A percentile compares a stretch with the other conserved stretches of the same genome.
phyloP scores from a whole-genome alignment of 2,797 vertebrate species.

The Eupleurogrammus muticus region DNA sequence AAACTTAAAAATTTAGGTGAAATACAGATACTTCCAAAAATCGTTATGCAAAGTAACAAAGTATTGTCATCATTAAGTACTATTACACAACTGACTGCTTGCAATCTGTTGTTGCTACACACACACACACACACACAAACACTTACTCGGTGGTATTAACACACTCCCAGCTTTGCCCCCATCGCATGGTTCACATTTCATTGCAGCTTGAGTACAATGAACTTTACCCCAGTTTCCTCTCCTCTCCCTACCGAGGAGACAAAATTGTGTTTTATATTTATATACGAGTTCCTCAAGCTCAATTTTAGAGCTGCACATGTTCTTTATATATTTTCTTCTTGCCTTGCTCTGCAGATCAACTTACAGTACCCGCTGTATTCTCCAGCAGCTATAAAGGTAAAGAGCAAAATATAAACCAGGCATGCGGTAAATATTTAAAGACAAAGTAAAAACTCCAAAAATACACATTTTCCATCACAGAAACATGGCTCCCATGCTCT shows the following conservation, averaged over 20 bases:
- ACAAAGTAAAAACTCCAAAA: not conserved
- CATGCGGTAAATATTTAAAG: constrained; percentile 46
- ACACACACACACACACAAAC: constrained; percentile 7
- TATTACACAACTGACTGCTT: too few species aligned
- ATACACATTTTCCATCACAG: constrained; percentile 1
- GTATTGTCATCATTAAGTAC: too few species aligned
- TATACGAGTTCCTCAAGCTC: not conserved
- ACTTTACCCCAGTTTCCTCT: constrained; percentile 65
- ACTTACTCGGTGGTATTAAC: not conserved
- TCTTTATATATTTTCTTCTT: constrained; percentile 8
- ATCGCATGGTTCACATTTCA: constrained; percentile 45
- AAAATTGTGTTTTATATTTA: not conserved
- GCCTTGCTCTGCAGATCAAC: not conserved
- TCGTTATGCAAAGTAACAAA: too few species aligned
- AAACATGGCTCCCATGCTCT: constrained; percentile 5
- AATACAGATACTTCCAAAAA: too few species aligned
- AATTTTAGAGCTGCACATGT: not conserved
- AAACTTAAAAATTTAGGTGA: too few species aligned
- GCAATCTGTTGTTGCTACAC: not conserved
- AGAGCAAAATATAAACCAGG: constrained; percentile 43
- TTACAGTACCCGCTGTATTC: not conserved
- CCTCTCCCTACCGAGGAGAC: not conserved
- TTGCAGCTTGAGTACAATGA: constrained; percentile 33
- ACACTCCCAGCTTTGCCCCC: constrained; percentile 4
- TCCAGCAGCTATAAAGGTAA: constrained; percentile 9